These are phyloP conservation scores for Scolopax rusticola DNA, from an alignment of 2,797 vertebrate genomes.

Conservation along the genomic window DNA sequence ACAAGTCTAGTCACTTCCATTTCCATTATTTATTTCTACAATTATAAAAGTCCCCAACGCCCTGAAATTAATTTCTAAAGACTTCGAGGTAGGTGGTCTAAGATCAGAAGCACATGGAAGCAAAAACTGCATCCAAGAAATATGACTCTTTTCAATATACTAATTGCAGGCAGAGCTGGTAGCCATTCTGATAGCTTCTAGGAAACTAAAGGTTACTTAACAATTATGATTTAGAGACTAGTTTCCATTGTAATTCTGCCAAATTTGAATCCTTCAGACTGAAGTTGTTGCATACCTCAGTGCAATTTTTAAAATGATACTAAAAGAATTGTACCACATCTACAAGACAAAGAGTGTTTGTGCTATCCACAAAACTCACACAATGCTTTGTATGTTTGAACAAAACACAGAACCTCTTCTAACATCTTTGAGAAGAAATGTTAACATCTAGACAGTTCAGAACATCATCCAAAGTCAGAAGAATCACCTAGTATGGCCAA, in stretches of 20 bases:
- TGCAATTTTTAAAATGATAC: background rate
- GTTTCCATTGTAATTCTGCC: background rate
- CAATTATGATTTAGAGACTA: background rate
- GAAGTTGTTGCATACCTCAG: background rate
- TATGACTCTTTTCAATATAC: background rate
- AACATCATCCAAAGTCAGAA: background rate
- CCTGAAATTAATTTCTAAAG: background rate
- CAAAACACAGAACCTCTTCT: background rate
- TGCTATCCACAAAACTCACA: background rate
- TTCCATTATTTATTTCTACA: background rate
- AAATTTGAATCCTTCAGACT: background rate
- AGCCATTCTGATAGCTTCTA: background rate
- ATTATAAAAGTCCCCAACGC: background rate
- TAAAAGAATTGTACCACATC: background rate
- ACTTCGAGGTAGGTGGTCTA: background rate
- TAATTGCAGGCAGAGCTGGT: background rate
- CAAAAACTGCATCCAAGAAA: slow-evolving; percentile 14
- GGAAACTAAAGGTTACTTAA: slow-evolving; percentile 1
- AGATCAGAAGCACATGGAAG: background rate
- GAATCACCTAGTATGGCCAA: background rate
- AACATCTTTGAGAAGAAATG: background rate
- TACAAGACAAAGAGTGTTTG: background rate
- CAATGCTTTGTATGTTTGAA: background rate
- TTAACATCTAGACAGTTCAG: background rate
- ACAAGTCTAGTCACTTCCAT: background rate